Evolutionary conservation across 2,888 invertebrate species (phyloP).

Genomic region (Ariolimax columbianus): DNA sequence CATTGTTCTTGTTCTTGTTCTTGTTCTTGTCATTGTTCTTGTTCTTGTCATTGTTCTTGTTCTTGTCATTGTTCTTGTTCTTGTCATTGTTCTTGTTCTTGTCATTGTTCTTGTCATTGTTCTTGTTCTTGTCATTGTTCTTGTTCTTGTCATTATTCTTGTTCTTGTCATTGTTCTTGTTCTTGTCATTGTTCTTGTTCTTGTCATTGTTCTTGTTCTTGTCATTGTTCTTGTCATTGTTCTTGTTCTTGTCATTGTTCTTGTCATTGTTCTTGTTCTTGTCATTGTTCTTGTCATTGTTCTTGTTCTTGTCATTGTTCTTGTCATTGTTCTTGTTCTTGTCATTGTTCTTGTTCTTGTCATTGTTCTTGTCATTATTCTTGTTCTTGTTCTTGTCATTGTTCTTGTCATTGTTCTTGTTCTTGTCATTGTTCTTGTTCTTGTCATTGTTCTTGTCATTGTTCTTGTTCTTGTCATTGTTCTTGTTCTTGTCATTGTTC

Average conservation of each 20-base stretch:
- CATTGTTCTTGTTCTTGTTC: not conserved
- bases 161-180: too few relatives aligned
- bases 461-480: too few relatives aligned
- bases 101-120: too few relatives aligned
- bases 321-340: not conserved
- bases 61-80: not conserved
- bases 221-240: not conserved
- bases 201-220: not conserved
- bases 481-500: too few relatives aligned
- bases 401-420: not conserved
- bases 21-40: not conserved
- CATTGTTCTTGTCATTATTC: not conserved
- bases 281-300: not conserved
- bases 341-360: too few relatives aligned
- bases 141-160: not conserved
- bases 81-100: too few relatives aligned
- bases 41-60: slow-evolving; percentile 17
- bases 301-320: not conserved
- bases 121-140: too few relatives aligned
- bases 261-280: not conserved
- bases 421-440: slow-evolving; percentile 4
- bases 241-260: not conserved
- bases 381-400: not conserved
- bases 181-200: not conserved
- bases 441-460: not conserved